These are phyloP conservation scores for Indri indri DNA, from an alignment of 2,113 vertebrate genomes.

Conservation along the genomic window DNA sequence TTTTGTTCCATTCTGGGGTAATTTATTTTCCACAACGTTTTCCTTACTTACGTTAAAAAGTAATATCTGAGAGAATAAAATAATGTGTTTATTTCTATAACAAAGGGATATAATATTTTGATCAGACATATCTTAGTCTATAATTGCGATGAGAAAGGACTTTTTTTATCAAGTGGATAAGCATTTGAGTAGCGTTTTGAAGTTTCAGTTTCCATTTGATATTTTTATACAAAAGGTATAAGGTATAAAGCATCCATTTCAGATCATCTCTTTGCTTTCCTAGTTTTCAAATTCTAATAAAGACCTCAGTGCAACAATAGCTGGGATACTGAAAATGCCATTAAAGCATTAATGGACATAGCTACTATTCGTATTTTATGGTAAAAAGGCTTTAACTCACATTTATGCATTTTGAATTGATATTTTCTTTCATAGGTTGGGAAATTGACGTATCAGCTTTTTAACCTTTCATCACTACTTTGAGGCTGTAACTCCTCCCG, in stretches of 20 bases:
- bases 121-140: background rate
- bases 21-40: background rate
- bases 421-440: background rate
- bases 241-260: background rate
- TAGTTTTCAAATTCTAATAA: background rate
- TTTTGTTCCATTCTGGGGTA: background rate
- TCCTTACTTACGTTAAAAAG: background rate
- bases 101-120: background rate
- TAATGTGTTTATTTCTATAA: background rate
- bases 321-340: background rate
- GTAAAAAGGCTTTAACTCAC: background rate
- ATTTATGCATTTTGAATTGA: background rate
- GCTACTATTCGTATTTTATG: background rate
- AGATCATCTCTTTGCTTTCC: background rate
- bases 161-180: background rate
- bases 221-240: background rate
- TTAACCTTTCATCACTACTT: background rate
- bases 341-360: background rate
- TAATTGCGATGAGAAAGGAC: background rate
- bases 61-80: background rate
- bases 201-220: background rate
- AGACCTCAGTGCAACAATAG: background rate
- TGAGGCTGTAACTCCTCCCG: background rate
- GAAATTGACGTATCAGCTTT: background rate
- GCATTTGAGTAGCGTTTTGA: background rate